Percentiles rank a stretch among this genome's conserved stretches.
Evolutionary conservation across 2,797 vertebrate species (phyloP).

Genomic region (Notoglanidium macrostoma): DNA sequence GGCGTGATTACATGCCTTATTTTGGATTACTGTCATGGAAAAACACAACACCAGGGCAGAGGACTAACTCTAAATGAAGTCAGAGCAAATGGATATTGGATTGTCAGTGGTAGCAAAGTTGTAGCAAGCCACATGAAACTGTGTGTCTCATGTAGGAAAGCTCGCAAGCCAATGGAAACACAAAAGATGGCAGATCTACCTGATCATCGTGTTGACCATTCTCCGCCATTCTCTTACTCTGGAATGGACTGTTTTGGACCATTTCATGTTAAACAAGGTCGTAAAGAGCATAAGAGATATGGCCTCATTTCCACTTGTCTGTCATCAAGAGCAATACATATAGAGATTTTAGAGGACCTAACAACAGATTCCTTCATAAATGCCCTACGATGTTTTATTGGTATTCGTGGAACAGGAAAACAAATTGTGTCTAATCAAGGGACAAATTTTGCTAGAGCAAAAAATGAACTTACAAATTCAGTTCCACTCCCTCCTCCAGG

Average conservation of each 20-base stretch:
- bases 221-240: not conserved
- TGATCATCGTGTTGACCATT: not conserved
- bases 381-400: not conserved
- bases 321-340: not conserved
- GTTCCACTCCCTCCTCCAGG: too few species aligned
- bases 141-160: conserved; percentile 28
- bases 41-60: not conserved
- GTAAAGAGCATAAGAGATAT: not conserved
- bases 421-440: not conserved
- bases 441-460: not conserved
- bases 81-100: conserved; percentile 31
- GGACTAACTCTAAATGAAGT: not conserved
- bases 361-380: not conserved
- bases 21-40: not conserved
- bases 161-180: conserved; percentile 17
- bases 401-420: not conserved
- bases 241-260: not conserved
- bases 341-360: not conserved
- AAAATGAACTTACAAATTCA: not conserved
- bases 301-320: not conserved
- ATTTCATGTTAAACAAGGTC: not conserved
- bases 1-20: not conserved
- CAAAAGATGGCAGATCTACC: conserved; percentile 35
- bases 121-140: conserved; percentile 26
- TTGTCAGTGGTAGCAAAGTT: conserved; percentile 32